Evolutionary conservation across 2,888 invertebrate species (phyloP).

Genomic region (Mamestra brassicae): DNA sequence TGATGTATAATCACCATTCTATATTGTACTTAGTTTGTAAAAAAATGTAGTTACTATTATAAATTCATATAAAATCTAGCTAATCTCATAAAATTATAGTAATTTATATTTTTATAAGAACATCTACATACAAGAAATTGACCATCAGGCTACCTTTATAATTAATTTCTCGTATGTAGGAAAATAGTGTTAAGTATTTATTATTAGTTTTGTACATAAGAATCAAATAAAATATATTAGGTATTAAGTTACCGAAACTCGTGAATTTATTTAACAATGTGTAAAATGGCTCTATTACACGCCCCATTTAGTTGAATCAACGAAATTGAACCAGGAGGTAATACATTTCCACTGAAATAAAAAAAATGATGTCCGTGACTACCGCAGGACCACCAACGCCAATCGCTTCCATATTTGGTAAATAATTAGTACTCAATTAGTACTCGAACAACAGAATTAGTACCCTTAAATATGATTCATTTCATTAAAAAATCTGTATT

Average conservation of each 20-base stretch:
- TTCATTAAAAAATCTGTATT: no score
- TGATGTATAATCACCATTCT: constrained; percentile 39
- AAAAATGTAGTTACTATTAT: neutral
- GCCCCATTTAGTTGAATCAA: neutral
- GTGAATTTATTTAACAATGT: constrained; percentile 12
- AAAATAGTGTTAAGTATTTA: constrained; percentile 28
- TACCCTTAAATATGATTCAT: no score
- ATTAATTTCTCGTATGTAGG: constrained; percentile 11
- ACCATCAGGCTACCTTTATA: neutral
- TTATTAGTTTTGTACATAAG: constrained; percentile 22
- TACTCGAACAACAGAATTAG: no score
- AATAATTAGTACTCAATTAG: no score
- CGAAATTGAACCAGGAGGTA: neutral
- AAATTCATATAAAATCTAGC: constrained; percentile 12
- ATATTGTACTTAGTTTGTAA: constrained; percentile 45
- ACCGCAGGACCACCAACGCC: no score
- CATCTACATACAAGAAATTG: constrained; percentile 3
- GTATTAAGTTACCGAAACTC: constrained; percentile 23
- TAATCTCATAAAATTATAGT: constrained; percentile 30
- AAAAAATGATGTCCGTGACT: no score
- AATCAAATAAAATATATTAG: constrained; percentile 30
- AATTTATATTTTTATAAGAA: neutral
- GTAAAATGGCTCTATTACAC: no score
- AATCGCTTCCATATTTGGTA: no score
- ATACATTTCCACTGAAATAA: no score